Evolutionary conservation across 1,140 invertebrate species (phyloP).

Genomic region (Ostrea denselamellosa): DNA sequence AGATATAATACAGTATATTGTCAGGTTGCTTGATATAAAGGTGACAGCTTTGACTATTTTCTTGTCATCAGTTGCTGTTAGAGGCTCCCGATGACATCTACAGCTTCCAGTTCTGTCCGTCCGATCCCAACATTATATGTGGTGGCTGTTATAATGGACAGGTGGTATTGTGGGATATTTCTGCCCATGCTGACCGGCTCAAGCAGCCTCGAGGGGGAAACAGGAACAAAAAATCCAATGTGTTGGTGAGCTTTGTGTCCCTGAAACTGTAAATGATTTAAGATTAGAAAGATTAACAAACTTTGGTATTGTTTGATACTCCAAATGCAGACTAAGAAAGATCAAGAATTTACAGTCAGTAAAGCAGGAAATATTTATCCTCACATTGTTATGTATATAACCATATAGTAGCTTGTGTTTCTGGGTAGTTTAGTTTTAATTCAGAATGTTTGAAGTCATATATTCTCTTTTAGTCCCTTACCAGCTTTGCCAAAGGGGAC

Average conservation of each 20-base stretch:
- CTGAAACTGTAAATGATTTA: background rate
- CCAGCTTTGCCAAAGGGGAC: too few relatives aligned
- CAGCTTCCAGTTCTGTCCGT: slow-evolving; percentile 79
- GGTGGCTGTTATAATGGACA: slow-evolving; percentile 81
- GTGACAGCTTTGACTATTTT: background rate
- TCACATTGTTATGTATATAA: background rate
- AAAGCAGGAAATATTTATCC: background rate
- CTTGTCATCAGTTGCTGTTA: slow-evolving; percentile 74
- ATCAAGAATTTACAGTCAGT: too few relatives aligned
- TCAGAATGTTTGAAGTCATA: too few relatives aligned
- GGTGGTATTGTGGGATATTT: slow-evolving; percentile 81
- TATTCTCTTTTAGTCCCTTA: too few relatives aligned
- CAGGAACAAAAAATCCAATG: slow-evolving; percentile 72
- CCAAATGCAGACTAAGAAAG: too few relatives aligned
- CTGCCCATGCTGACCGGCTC: slow-evolving; percentile 75
- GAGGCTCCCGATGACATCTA: slow-evolving; percentile 80
- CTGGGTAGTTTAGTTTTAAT: background rate
- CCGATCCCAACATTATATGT: slow-evolving; percentile 78
- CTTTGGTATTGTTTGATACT: too few relatives aligned
- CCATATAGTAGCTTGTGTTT: background rate
- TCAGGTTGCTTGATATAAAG: too few relatives aligned
- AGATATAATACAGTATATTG: too few relatives aligned
- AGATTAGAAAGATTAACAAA: too few relatives aligned
- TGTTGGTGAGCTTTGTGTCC: slow-evolving; percentile 66
- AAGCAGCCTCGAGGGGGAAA: slow-evolving; percentile 73